Percentiles rank a stretch among this genome's conserved stretches.
These are phyloP conservation scores for Zoanthus sociatus DNA, from an alignment of 92 coral and sea anemone genomes.

Conservation along the genomic window DNA sequence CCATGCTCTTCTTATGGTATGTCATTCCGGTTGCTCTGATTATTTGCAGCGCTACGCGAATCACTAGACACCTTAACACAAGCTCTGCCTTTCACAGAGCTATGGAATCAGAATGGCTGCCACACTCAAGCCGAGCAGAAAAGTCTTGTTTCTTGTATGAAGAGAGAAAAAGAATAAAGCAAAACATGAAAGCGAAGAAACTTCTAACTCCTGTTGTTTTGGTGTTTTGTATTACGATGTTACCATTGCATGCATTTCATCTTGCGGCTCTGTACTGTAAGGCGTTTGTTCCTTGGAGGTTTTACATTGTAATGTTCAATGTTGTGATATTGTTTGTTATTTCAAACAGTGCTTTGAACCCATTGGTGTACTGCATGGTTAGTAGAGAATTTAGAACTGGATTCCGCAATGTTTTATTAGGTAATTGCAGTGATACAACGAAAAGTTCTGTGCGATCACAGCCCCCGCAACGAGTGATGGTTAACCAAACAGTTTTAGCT, in stretches of 20 bases:
- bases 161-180: constrained; percentile 27
- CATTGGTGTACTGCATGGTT: constrained; percentile 36
- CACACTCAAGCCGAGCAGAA: background rate
- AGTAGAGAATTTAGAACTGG: constrained; percentile 33
- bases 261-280: constrained; percentile 2
- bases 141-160: constrained; percentile 12
- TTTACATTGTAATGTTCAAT: constrained; percentile 28
- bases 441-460: background rate
- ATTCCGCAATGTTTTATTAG: constrained; percentile 10
- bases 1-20: constrained; percentile 67
- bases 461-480: constrained; percentile 5
- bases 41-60: constrained; percentile 53
- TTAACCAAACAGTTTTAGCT: background rate
- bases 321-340: constrained; percentile 26
- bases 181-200: constrained; percentile 33
- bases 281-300: constrained; percentile 19
- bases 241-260: constrained; percentile 29
- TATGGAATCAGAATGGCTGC: constrained; percentile 34
- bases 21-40: constrained; percentile 68
- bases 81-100: constrained; percentile 40
- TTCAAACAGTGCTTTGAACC: constrained; percentile 31
- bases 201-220: constrained; percentile 33
- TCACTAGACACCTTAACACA: constrained; percentile 54
- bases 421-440: background rate
- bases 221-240: constrained; percentile 19